Percentiles rank a stretch among this genome's conserved stretches.
phyloP scores from a whole-genome alignment of 2,113 vertebrate species.

The Pantherophis guttatus region DNA sequence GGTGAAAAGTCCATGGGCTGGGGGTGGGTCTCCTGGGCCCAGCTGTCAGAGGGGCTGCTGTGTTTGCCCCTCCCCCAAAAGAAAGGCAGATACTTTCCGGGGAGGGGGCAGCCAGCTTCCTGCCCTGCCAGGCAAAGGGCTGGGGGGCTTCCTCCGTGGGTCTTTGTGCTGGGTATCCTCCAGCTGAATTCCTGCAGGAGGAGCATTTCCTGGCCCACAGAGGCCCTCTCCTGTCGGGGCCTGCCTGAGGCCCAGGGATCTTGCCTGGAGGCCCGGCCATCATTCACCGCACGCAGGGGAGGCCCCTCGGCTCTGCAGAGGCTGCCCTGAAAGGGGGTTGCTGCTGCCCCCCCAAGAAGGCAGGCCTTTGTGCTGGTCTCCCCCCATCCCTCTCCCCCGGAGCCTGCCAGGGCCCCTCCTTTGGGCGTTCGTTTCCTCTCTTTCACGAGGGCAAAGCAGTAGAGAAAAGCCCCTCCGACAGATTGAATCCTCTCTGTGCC shows the following conservation, averaged over 20 bases:
- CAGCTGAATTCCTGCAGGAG: slow-evolving; percentile 9
- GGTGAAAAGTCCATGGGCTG: background rate
- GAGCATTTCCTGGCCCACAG: slow-evolving; percentile 18
- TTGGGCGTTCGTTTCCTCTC: background rate
- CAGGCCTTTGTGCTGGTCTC: background rate
- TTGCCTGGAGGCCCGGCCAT: background rate
- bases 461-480: too few relatives aligned
- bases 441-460: background rate
- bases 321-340: background rate
- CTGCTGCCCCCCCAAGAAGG: too few relatives aligned
- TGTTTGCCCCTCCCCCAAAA: background rate
- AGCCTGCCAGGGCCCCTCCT: background rate
- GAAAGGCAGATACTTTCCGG: background rate
- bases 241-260: background rate
- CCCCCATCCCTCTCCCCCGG: background rate
- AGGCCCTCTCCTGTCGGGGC: background rate
- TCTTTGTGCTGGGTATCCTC: slow-evolving; percentile 22
- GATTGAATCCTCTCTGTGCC: too few relatives aligned
- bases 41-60: background rate
- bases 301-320: background rate
- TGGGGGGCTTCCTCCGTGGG: background rate
- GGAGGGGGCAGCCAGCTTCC: background rate
- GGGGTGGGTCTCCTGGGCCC: background rate
- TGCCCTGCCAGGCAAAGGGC: background rate
- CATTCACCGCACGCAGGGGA: background rate